A percentile compares a stretch with the other conserved stretches of the same genome.
Evolutionary conservation across 2,113 vertebrate species (phyloP).

Genomic region (Ceyx melanurus): DNA sequence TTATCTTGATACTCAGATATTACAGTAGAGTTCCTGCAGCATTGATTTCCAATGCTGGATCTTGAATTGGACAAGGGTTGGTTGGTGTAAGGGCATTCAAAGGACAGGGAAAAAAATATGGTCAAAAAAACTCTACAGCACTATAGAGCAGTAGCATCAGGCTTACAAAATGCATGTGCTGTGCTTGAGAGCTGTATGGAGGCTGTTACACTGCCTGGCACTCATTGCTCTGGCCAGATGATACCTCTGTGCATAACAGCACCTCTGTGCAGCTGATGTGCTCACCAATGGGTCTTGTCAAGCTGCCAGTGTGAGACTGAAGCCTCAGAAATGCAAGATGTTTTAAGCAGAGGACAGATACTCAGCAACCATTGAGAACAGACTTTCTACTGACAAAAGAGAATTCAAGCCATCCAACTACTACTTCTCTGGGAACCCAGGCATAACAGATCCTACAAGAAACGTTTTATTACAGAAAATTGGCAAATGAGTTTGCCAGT

Average conservation of each 20-base stretch:
- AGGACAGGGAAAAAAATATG: neutral
- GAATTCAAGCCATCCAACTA: neutral
- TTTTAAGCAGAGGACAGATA: neutral
- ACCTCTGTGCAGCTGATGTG: neutral
- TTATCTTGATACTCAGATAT: neutral
- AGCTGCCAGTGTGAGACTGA: neutral
- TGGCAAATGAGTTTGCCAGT: neutral
- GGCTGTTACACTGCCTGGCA: neutral
- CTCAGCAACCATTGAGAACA: neutral
- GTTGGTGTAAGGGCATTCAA: neutral
- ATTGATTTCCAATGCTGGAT: neutral
- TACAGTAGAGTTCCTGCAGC: neutral
- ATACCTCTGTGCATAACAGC: rapidly evolving
- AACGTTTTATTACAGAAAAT: neutral
- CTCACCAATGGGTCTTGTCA: neutral
- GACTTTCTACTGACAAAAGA: neutral
- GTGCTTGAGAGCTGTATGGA: neutral
- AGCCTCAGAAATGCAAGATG: neutral
- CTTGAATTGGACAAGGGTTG: neutral
- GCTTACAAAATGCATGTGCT: neutral
- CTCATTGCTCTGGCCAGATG: neutral
- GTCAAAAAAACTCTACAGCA: rapidly evolving
- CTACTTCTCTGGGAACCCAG: neutral
- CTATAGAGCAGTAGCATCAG: neutral
- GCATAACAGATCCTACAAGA: neutral